Evolutionary conservation across 1,140 invertebrate species (phyloP), one percentile per base, ranked within the genome.

Genomic region (Musca vetustissima): DNA sequence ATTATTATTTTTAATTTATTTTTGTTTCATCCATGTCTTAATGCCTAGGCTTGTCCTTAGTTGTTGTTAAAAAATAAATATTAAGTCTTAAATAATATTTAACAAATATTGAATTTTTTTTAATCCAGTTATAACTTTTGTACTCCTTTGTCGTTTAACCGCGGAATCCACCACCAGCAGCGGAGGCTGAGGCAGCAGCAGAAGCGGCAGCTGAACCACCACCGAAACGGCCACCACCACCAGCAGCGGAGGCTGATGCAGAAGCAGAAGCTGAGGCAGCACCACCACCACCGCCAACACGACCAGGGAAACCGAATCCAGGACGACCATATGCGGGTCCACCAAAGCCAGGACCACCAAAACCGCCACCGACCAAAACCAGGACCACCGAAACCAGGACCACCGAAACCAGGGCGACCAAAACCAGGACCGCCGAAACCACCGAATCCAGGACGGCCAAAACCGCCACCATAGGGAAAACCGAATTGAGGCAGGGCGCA

Each of bases 401-500:
- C 25, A 17, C 52, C 52, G 14, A 11, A 24, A 8, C 21, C 36
- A 9, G n/a, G 25, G 28, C 67, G 55, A 19, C 67, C 67, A 21
- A 50, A 48, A 15, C 57, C 67, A 21, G 53, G 25, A 55, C 68
- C 47, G 9, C 68, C 68, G 50, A 6, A 24, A 2, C 55, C 50
- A 19, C 59, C 57, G 32, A 24, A 43, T 14, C 64, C 64, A 17
- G 19, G 19, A 55, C 68, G 50, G 28, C 69, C 69, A n/a, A 49
- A 50, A 17, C 69, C 69, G 15, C 64, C 69, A 49, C 17, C 24
- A n/a, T 19, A 48, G 24, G 57, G 32, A 49, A 28, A 17, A 52
- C 59, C 68, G 32, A 67, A 70, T 57, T 70, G 69, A 1, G 69
- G 69, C 55, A 70, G 9, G 22, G 70, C 66, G 6, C 59, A 17